Evolutionary conservation across 2,113 vertebrate species (phyloP).

Genomic region (Apaloderma vittatum): DNA sequence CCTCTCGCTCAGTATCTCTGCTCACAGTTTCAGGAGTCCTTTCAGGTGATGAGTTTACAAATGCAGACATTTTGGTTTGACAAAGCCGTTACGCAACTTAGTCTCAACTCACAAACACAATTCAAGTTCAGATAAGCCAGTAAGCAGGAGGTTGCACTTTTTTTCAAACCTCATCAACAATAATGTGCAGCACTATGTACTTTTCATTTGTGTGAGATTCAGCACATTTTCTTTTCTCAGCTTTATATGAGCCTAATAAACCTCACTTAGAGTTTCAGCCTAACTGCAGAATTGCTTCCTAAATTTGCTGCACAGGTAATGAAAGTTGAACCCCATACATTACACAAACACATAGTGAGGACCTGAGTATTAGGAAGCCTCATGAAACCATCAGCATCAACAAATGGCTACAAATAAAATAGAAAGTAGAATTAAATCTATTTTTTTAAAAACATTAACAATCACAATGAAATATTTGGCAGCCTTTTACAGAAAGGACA

Average conservation of each 20-base stretch:
- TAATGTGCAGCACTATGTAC: not conserved
- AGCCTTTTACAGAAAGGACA: not conserved
- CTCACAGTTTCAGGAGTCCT: not conserved
- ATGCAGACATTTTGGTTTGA: not conserved
- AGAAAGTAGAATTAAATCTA: not conserved
- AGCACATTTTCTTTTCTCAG: not conserved
- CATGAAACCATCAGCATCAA: not conserved
- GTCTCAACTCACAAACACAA: not conserved
- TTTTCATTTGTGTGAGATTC: not conserved
- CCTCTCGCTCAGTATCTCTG: not conserved
- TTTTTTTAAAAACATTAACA: not conserved
- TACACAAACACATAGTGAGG: not conserved
- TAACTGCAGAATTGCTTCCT: not conserved
- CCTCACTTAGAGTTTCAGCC: not conserved
- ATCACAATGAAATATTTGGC: constrained; percentile 30
- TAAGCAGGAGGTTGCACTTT: not conserved
- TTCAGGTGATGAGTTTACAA: not conserved
- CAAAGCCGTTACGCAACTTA: not conserved
- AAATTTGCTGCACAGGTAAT: not conserved
- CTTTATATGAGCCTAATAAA: not conserved
- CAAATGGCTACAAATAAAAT: not conserved
- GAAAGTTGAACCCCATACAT: not conserved
- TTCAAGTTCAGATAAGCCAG: not conserved
- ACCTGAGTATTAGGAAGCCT: not conserved
- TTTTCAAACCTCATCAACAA: not conserved